Percentiles rank a stretch among this genome's conserved stretches.
Evolutionary conservation across 2,113 vertebrate species (phyloP).

Genomic region (Rhizomys pruinosus): DNA sequence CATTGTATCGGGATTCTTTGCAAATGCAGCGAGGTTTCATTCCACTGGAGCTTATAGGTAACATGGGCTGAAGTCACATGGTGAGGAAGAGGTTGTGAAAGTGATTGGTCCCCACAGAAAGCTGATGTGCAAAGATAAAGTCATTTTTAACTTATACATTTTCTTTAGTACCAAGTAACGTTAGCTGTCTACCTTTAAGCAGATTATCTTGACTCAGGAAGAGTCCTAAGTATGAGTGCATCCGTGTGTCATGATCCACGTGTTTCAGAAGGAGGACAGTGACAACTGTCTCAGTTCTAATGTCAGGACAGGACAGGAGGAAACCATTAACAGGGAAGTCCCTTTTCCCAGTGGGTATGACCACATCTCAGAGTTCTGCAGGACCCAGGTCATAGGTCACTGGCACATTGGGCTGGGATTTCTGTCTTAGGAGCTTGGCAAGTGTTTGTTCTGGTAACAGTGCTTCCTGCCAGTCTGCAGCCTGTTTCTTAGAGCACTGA

Average conservation of each 20-base stretch:
- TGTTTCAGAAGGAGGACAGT: not conserved
- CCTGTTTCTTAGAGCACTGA: not conserved
- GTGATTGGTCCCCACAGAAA: not conserved
- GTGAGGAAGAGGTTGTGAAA: not conserved
- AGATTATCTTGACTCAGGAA: not conserved
- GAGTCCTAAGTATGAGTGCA: not conserved
- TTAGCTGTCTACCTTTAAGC: not conserved
- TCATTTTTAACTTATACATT: not conserved
- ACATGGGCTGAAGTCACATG: not conserved
- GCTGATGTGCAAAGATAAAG: not conserved
- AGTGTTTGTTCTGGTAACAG: not conserved
- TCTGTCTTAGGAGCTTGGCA: not conserved
- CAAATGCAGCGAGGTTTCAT: conserved; percentile 97
- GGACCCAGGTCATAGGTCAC: not conserved
- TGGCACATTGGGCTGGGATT: accelerated
- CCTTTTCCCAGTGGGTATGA: accelerated
- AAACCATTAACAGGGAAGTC: not conserved
- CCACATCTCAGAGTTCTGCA: not conserved
- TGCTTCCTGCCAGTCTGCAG: not conserved
- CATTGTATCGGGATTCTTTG: conserved; percentile 97
- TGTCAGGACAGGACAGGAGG: not conserved
- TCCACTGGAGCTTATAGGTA: conserved; percentile 97
- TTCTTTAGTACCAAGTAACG: not conserved
- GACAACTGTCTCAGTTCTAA: not conserved
- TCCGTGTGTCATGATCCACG: not conserved